Conservation (phyloP, 2,113 vertebrate species). For the Mobula hypostoma region DNA sequence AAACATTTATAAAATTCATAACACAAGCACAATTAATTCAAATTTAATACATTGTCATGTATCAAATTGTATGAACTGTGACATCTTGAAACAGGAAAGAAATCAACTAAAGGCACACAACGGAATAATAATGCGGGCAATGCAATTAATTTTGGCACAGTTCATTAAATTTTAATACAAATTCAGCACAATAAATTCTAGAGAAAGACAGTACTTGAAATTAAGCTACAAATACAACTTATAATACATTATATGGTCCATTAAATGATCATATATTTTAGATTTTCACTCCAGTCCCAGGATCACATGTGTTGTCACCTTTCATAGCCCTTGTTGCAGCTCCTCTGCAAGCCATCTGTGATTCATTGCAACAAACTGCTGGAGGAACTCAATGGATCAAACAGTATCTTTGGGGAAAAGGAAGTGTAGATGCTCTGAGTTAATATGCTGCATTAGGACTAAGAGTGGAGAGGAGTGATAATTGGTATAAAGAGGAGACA, state of each 20-base stretch:
- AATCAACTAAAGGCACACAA: neutral
- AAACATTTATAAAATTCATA: neutral
- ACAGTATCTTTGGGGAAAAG: no score
- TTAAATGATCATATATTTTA: neutral
- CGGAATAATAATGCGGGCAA: constrained; percentile 1
- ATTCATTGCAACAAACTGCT: no score
- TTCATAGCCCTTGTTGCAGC: neutral
- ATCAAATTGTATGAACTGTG: neutral
- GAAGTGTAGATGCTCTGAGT: no score
- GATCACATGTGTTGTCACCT: neutral
- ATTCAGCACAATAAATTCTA: neutral
- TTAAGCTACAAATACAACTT: neutral
- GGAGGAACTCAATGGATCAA: no score
- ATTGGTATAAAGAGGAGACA: no score
- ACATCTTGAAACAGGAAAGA: neutral
- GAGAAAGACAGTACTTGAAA: neutral
- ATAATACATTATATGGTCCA: neutral
- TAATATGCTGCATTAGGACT: no score
- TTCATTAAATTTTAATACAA: constrained; percentile 10
- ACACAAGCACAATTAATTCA: neutral
- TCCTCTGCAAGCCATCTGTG: neutral
- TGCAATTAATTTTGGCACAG: neutral
- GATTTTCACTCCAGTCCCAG: neutral
- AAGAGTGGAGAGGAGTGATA: no score
- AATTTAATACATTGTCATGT: neutral